Evolutionary conservation across 2,888 invertebrate genomes (phyloP).

Genomic region (Clistopyga incitator): DNA sequence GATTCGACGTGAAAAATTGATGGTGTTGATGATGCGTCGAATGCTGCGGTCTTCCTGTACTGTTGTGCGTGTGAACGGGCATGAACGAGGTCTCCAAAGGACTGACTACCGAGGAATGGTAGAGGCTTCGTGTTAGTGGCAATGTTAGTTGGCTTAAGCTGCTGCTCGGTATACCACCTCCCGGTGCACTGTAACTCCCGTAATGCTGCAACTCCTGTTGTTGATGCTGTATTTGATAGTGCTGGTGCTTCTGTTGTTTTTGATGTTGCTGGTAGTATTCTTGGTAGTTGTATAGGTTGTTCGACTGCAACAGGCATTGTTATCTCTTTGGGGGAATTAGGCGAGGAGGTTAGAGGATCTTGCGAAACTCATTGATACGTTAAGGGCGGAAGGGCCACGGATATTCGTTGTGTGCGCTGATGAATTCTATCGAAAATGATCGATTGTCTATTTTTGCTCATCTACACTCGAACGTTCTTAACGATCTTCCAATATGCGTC

Average conservation of each 20-base stretch:
- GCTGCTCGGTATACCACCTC: conserved; percentile 80
- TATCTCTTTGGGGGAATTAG: conserved; percentile 73
- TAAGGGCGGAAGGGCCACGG: background rate
- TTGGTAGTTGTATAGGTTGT: conserved; percentile 83
- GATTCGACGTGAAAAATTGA: conserved; percentile 70
- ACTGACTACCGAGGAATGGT: conserved; percentile 81
- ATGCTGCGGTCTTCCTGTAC: conserved; percentile 64
- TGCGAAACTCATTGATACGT: conserved; percentile 8
- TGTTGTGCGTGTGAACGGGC: conserved; percentile 78
- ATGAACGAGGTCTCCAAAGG: conserved; percentile 79
- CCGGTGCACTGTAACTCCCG: conserved; percentile 78
- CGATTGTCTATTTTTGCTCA: background rate
- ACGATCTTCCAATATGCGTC: background rate
- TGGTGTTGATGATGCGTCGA: conserved; percentile 46
- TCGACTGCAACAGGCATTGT: conserved; percentile 83
- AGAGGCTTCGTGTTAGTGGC: conserved; percentile 81
- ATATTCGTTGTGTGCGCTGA: background rate
- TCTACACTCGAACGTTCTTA: background rate
- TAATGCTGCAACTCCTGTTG: conserved; percentile 84
- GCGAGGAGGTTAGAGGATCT: conserved; percentile 34
- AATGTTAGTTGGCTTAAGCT: conserved; percentile 83
- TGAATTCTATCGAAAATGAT: background rate
- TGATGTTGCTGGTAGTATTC: conserved; percentile 81
- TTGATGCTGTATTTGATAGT: conserved; percentile 76
- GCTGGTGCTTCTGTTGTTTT: conserved; percentile 65